phyloP scores from a whole-genome alignment of 1,140 invertebrate species.

The Zophobas morio region DNA sequence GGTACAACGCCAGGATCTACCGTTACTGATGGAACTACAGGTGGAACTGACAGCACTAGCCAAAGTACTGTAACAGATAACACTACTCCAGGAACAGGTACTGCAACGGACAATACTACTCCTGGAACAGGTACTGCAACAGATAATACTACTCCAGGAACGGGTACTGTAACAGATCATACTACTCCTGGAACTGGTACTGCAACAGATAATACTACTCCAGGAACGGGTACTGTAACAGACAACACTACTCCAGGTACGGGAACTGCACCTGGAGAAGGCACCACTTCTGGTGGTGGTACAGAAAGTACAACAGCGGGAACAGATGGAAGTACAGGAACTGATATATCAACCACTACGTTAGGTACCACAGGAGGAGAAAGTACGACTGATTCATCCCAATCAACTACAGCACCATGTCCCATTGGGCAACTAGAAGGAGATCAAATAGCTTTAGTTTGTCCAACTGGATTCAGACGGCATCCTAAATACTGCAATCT shows the following conservation, averaged over 20 bases:
- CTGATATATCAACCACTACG: conserved; percentile 58
- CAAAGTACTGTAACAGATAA: conserved; percentile 10
- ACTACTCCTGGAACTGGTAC: conserved; percentile 22
- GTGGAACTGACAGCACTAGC: conserved; percentile 11
- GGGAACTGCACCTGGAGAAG: conserved; percentile 43
- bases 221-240: conserved; percentile 50
- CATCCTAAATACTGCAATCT: conserved; percentile 88
- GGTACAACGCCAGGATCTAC: conserved; percentile 39
- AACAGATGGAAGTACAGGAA: conserved; percentile 23
- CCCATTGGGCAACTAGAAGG: conserved; percentile 68
- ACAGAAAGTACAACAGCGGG: conserved; percentile 38
- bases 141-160: conserved; percentile 37
- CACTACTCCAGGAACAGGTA: conserved; percentile 48
- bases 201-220: conserved; percentile 26
- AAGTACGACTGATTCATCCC: conserved; percentile 49
- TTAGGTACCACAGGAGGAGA: conserved; percentile 60
- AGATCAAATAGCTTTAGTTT: conserved; percentile 80
- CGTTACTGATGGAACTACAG: conserved; percentile 42
- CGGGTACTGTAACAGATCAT: conserved; percentile 47
- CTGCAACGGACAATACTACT: conserved; percentile 26
- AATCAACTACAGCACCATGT: conserved; percentile 56
- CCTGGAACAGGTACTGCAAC: conserved; percentile 4
- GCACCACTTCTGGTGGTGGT: conserved; percentile 6
- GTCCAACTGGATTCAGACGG: conserved; percentile 85
- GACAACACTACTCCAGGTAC: conserved; percentile 16